Percentiles rank a stretch among this genome's conserved stretches.
Evolutionary conservation across 2,888 invertebrate genomes (phyloP).

Genomic region (Punctoribates punctum): DNA sequence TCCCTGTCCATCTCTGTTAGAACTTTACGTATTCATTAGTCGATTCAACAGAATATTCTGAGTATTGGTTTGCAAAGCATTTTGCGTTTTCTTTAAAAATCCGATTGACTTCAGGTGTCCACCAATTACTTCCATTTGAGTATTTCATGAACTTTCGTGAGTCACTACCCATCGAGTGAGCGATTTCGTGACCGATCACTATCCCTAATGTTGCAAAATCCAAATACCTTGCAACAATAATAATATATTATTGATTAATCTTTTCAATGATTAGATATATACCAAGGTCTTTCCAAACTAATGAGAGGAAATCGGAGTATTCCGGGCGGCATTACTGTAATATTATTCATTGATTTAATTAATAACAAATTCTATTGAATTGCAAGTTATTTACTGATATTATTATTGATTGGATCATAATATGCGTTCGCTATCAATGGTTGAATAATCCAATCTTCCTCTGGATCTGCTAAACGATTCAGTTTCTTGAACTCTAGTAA

Average conservation of each 20-base stretch:
- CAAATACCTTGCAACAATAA: conserved; percentile 51
- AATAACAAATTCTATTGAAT: neutral
- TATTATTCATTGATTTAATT: neutral
- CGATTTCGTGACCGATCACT: conserved; percentile 53
- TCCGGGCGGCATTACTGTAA: conserved; percentile 53
- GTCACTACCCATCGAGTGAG: conserved; percentile 52
- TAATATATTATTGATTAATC: conserved; percentile 21
- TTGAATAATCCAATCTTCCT: conserved; percentile 47
- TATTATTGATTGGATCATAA: conserved; percentile 47
- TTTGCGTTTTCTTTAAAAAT: conserved; percentile 51
- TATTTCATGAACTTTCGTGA: conserved; percentile 40
- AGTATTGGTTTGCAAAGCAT: conserved; percentile 53
- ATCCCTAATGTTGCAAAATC: conserved; percentile 53
- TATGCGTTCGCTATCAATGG: conserved; percentile 49
- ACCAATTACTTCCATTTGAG: conserved; percentile 51
- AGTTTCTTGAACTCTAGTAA: conserved; percentile 34
- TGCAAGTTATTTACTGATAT: conserved; percentile 55
- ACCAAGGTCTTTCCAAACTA: conserved; percentile 53
- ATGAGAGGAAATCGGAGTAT: conserved; percentile 54
- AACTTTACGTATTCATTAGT: conserved; percentile 50
- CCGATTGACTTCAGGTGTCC: conserved; percentile 51
- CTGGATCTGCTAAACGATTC: conserved; percentile 10
- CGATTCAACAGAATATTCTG: conserved; percentile 51
- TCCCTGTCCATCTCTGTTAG: too few relatives aligned
- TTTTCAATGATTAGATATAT: conserved; percentile 1